Base-by-base conservation (phyloP, 1,140 invertebrate genomes). In the Hirudo medicinalis region DNA sequence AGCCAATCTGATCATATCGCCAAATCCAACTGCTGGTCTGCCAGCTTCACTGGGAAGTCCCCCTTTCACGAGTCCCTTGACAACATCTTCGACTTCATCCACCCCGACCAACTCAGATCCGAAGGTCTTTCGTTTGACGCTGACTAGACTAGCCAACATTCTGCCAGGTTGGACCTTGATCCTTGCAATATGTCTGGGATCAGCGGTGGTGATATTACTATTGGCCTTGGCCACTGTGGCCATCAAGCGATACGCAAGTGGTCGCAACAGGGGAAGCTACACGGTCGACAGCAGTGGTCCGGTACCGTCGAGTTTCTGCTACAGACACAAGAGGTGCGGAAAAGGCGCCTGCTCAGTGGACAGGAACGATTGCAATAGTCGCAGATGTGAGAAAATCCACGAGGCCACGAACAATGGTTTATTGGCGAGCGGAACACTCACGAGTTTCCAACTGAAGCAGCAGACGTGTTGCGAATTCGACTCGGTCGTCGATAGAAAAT, bases 211-310 rank as follows among this genome's bases (percentile, higher is more conserved):
- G 15, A 4, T 63, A 32, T 13, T 32, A 11, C 29, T 22, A 9
- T 11, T 63, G 15, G 29, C 29, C 29, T 63, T 63, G 19, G 29
- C 29, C 11, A 20, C 20, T 3, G 57, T n/a, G 57, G 57, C 57
- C 57, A 25, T 22, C 15, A 63, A 63, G 20, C 57, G 57, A 63
- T 25, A 32, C 29, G 22, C 22, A 22, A 63, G 57, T 15, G 57
- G 57, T 63, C 57, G 57, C 22, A 63, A 63, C 57, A 25, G 57
- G 11, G 57, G 57, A 22, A 63, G 57, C 57, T 63, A 63, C 57
- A 63, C 29, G 8, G 57, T 63, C 57, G 57, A 63, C 29, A 49
- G 11, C 11, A 49, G 43, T 9, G 43, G 43, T 49, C 43, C 43
- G 43, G 43, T 49, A 13, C 43, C 43, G 11, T 49, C 43, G 43